phyloP scores from a whole-genome alignment of 1,140 invertebrate genomes.

The Helicorthomorpha holstii region DNA sequence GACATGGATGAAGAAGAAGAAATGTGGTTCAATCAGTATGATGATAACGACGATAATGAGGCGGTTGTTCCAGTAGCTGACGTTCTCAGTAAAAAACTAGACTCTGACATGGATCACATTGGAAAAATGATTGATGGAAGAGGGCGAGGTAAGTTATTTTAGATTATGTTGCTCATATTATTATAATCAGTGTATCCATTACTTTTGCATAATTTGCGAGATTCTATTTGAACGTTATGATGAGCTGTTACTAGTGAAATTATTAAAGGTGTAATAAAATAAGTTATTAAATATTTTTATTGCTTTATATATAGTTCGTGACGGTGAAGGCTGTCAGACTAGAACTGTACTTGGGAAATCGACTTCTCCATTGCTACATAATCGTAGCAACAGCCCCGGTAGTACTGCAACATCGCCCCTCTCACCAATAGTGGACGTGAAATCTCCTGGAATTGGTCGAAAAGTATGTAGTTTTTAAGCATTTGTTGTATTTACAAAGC shows the following conservation, averaged over 20 bases:
- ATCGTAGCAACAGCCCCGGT: conserved; percentile 11
- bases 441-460: conserved; percentile 12
- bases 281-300: conserved; percentile 7
- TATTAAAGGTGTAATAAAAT: too few relatives aligned
- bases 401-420: conserved; percentile 10
- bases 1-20: conserved; percentile 94
- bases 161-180: too few relatives aligned
- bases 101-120: conserved; percentile 41
- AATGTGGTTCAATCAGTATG: conserved; percentile 97
- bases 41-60: conserved; percentile 62
- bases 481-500: not conserved
- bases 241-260: not conserved
- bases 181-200: too few relatives aligned
- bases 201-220: too few relatives aligned
- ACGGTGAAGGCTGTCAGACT: conserved; percentile 5
- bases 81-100: conserved; percentile 28
- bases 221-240: too few relatives aligned
- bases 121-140: conserved; percentile 30
- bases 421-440: conserved; percentile 14
- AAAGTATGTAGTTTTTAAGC: conserved; percentile 12
- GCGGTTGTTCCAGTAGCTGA: conserved; percentile 38
- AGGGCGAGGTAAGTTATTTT: conserved; percentile 16
- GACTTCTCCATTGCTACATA: conserved; percentile 12
- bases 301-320: conserved; percentile 7
- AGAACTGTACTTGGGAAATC: conserved; percentile 5